These are phyloP conservation scores for Mormyrus lacerda DNA, from an alignment of 2,113 vertebrate genomes.

Conservation along the genomic window DNA sequence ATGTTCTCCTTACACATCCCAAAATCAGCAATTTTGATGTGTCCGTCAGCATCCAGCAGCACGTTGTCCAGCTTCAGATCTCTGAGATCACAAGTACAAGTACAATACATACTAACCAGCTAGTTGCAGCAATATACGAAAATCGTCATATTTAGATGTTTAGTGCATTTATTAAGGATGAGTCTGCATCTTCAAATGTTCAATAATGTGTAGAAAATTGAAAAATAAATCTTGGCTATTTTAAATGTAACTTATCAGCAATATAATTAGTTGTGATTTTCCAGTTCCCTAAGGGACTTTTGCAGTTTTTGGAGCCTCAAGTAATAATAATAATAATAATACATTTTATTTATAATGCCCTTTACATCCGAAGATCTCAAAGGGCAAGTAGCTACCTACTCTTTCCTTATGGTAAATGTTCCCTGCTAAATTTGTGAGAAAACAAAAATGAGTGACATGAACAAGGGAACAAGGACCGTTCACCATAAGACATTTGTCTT, in stretches of 20 bases:
- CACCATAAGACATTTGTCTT: neutral
- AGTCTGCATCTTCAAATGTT: neutral
- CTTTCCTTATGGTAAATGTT: neutral
- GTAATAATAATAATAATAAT: too few relatives aligned
- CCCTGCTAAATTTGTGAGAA: neutral
- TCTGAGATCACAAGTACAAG: slow-evolving; percentile 52
- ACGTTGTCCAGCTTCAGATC: slow-evolving; percentile 96
- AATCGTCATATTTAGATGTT: neutral
- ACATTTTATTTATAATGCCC: too few relatives aligned
- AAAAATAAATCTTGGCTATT: neutral
- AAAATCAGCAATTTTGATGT: slow-evolving; percentile 97
- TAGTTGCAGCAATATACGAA: neutral
- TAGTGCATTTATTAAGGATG: neutral
- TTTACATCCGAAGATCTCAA: too few relatives aligned
- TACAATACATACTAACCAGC: neutral
- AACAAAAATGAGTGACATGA: neutral
- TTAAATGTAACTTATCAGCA: neutral
- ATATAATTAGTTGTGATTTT: neutral
- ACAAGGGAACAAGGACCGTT: neutral
- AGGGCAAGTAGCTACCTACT: neutral
- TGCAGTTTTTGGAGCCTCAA: neutral
- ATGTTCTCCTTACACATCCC: slow-evolving; percentile 98
- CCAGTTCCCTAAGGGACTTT: neutral
- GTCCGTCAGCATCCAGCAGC: slow-evolving; percentile 91
- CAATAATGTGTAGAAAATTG: neutral